Evolutionary conservation across 2,888 invertebrate species (phyloP).

Genomic region (Brassicogethes aeneus): DNA sequence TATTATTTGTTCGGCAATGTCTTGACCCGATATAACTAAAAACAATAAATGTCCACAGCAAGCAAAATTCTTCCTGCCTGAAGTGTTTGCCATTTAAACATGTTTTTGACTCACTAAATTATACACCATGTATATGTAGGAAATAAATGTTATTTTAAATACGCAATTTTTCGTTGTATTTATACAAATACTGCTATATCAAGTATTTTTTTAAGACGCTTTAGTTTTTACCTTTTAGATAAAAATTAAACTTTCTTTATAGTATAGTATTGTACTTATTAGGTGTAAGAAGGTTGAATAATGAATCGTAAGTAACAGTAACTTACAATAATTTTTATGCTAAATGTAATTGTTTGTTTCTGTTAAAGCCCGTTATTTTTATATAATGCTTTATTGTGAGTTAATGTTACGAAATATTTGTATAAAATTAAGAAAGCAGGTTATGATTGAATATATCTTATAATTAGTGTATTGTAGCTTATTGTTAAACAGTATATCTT

Average conservation of each 20-base stretch:
- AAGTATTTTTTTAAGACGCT: not conserved
- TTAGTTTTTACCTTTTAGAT: not conserved
- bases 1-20: not conserved
- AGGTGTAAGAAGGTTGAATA: not conserved
- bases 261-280: not conserved
- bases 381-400: conserved; percentile 28
- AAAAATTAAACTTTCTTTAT: not conserved
- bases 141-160: not conserved
- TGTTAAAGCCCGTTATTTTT: conserved; percentile 28
- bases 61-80: not conserved
- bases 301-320: conserved; percentile 18
- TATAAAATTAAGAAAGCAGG: conserved; percentile 30
- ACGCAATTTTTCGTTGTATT: not conserved
- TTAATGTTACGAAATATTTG: conserved; percentile 32
- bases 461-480: conserved; percentile 24
- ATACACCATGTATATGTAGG: not conserved
- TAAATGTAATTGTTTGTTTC: conserved; percentile 18
- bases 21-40: not conserved
- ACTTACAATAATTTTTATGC: conserved; percentile 27
- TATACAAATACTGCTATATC: not conserved
- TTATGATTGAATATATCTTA: conserved; percentile 18
- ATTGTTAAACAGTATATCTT: not conserved
- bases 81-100: not conserved
- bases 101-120: not conserved
- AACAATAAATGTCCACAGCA: not conserved